Percentiles rank a stretch among this genome's conserved stretches.
Conservation (phyloP, 2,888 invertebrate species). For the Ochlodes sylvanus region DNA sequence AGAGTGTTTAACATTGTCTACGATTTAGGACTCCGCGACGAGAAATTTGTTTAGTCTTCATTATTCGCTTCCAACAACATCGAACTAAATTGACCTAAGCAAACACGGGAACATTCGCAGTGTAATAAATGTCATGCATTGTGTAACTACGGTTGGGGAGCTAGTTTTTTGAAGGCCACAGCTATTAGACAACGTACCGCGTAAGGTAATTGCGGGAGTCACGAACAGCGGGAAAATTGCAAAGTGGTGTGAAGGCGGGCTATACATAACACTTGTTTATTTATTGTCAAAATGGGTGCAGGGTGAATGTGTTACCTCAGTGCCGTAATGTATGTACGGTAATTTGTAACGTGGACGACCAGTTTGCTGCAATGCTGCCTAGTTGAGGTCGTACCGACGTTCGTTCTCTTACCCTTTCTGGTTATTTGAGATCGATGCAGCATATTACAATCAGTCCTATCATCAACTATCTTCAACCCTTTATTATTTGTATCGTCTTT, state of each 20-base stretch:
- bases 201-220: conserved; percentile 30
- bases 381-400: background rate
- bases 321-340: background rate
- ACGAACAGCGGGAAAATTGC: conserved; percentile 29
- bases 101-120: conserved; percentile 46
- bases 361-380: background rate
- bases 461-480: no score
- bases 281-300: conserved; percentile 8
- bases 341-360: background rate
- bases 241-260: conserved; percentile 13
- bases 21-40: no score
- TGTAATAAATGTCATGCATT: conserved; percentile 40
- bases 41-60: background rate
- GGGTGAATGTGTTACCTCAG: background rate
- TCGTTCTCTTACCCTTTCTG: background rate
- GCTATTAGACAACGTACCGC: conserved; percentile 23
- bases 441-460: no score
- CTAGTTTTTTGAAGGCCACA: conserved; percentile 14
- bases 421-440: no score
- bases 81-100: conserved; percentile 43
- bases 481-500: no score
- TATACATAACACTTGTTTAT: conserved; percentile 25
- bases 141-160: background rate
- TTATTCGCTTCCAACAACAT: conserved; percentile 47
- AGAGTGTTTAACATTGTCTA: no score